Base-by-base conservation (phyloP, 2,797 vertebrate genomes). In the Chromis chromis region DNA sequence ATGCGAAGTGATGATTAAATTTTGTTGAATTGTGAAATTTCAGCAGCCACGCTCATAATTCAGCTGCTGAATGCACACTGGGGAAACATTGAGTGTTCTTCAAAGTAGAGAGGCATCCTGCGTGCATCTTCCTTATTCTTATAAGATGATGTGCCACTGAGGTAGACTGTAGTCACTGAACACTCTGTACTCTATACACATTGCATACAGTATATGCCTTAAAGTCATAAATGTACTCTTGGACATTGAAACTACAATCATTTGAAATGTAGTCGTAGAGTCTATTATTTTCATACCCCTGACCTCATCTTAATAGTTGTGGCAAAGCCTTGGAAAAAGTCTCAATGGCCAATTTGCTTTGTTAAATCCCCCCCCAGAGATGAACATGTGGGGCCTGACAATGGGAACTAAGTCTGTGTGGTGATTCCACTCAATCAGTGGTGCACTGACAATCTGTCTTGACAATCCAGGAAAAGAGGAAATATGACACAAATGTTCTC, bases 401-500 rank as follows among this genome's bases (percentile, higher is more conserved):
- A 93, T 90, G 85, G 89, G 80, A 88, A 87, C 90, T 86, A 81
- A 90, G 89, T 87, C 86, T 81, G 88, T 84, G 88, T 89, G 89
- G 87, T 89, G 89, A 93, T 92, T 92, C 92, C 89, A 93, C 90
- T 93, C 90, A 89, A 91, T 92, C 92, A 93, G 89, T 78, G 84
- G 79, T 57, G 80, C 89, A 77, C 85, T 91, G 91, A 93, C 91
- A 90, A 93, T 94, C 90, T 86, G 90, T 94, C 93, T 93, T 93
- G 90, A 93, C 92, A 93, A 93, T 93, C 84, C 83, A 70, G 89
- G 86, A 93, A 92, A 92, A 92, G 88, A 92, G 92, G 91, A 94
- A 94, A 94, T 95, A 94, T 94, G 92, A 94, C 93, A 94, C 90
- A 93, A 94, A 93, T 93, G 92, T 93, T 93, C 92, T 93, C 93